phyloP scores from a whole-genome alignment of 1,140 invertebrate species.

The Drosophila tani region DNA sequence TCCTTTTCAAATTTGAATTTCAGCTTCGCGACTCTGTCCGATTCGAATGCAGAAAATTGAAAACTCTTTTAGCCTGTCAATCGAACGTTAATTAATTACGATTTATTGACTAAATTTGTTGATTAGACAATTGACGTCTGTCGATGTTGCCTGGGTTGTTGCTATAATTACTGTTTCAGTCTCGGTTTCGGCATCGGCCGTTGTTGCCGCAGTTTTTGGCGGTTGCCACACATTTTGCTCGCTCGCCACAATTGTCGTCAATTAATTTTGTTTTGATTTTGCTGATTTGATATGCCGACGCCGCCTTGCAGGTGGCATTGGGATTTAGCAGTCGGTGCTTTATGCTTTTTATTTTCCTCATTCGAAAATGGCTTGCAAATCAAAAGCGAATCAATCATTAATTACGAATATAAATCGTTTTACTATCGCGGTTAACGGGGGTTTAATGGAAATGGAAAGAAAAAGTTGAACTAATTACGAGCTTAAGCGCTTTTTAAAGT shows the following conservation, averaged over 20 bases:
- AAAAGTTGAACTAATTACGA: slow-evolving; percentile 35
- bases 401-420: slow-evolving; percentile 53
- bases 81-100: slow-evolving; percentile 82
- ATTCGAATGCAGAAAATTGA: slow-evolving; percentile 50
- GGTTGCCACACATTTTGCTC: slow-evolving; percentile 73
- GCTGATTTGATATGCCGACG: slow-evolving; percentile 69
- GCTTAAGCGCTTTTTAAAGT: background rate
- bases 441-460: slow-evolving; percentile 15
- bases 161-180: slow-evolving; percentile 45
- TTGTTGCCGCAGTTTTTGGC: slow-evolving; percentile 43
- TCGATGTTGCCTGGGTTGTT: slow-evolving; percentile 51
- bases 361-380: slow-evolving; percentile 54
- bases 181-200: background rate
- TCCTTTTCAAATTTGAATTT: slow-evolving; percentile 61
- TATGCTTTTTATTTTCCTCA: slow-evolving; percentile 15
- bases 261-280: slow-evolving; percentile 81
- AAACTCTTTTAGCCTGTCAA: slow-evolving; percentile 64
- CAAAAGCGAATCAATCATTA: slow-evolving; percentile 53
- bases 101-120: slow-evolving; percentile 84
- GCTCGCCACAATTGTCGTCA: slow-evolving; percentile 79
- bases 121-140: slow-evolving; percentile 83
- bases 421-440: slow-evolving; percentile 21
- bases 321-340: slow-evolving; percentile 44
- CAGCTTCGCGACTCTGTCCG: slow-evolving; percentile 27
- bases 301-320: slow-evolving; percentile 77